Evolutionary conservation across 1,140 invertebrate species (phyloP).

Genomic region (Saccostrea cuccullata): DNA sequence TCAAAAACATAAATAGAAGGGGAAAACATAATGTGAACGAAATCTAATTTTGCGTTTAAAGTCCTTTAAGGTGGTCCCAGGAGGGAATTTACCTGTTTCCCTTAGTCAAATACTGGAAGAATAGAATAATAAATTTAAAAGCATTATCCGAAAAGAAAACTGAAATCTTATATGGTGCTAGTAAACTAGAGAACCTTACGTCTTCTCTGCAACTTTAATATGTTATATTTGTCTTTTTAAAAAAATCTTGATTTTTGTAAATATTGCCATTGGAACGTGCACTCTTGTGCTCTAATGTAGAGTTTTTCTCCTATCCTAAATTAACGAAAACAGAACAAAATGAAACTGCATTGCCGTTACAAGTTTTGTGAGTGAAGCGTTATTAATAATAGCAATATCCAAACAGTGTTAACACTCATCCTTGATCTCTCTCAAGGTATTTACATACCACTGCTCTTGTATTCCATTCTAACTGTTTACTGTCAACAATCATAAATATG

Average conservation of each 20-base stretch:
- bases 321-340: not conserved
- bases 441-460: not conserved
- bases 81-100: conserved; percentile 15
- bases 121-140: not conserved
- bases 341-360: not conserved
- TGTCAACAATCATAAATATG: not conserved
- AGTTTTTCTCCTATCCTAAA: too few relatives aligned
- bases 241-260: not conserved
- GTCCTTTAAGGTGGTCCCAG: not conserved
- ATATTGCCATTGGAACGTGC: not conserved
- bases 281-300: too few relatives aligned
- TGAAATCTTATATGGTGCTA: not conserved
- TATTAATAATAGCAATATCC: not conserved
- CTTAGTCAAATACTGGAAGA: conserved; percentile 31
- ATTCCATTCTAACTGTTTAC: not conserved
- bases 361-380: conserved; percentile 29
- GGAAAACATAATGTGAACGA: not conserved
- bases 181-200: too few relatives aligned
- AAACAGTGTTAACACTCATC: not conserved
- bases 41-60: not conserved
- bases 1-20: not conserved
- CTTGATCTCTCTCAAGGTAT: not conserved
- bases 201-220: too few relatives aligned
- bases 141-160: not conserved
- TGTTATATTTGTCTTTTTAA: too few relatives aligned